Percentiles rank a stretch among this genome's conserved stretches.
phyloP scores from a whole-genome alignment of 2,888 invertebrate species.

The Drosophila barbarae region DNA sequence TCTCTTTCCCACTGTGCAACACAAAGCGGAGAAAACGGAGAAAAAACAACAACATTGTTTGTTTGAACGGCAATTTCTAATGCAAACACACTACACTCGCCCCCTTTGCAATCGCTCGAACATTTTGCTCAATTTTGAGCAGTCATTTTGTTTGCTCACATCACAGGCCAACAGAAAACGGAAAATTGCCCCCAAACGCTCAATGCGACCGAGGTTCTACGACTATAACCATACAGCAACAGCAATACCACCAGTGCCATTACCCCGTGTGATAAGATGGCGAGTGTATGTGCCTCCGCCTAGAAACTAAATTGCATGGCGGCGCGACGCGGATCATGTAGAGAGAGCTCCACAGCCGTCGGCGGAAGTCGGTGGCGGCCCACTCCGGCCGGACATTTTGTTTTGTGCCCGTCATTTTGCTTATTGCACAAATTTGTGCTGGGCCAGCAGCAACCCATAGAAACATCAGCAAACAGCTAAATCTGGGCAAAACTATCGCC shows the following conservation, averaged over 20 bases:
- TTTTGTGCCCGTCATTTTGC: conserved; percentile 80
- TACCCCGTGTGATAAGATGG: conserved; percentile 49
- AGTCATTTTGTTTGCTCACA: conserved; percentile 79
- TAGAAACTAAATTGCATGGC: conserved; percentile 36
- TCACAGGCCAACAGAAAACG: conserved; percentile 78
- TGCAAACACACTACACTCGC: conserved; percentile 49
- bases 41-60: conserved; percentile 48
- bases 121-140: conserved; percentile 74
- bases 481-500: conserved; percentile 37
- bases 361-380: conserved; percentile 56
- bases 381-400: conserved; percentile 72
- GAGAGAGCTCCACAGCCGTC: conserved; percentile 31
- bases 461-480: conserved; percentile 25
- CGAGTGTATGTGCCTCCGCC: conserved; percentile 20
- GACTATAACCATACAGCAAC: conserved; percentile 36
- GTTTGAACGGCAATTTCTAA: conserved; percentile 68
- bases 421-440: conserved; percentile 76
- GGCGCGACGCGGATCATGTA: conserved; percentile 25
- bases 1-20: conserved; percentile 28
- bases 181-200: conserved; percentile 53
- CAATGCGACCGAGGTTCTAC: conserved; percentile 28
- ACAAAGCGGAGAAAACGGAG: conserved; percentile 12
- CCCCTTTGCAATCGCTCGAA: conserved; percentile 58
- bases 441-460: conserved; percentile 62
- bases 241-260: conserved; percentile 1